Base-by-base conservation (phyloP, 2,888 invertebrate species). In the Aleiodes testaceus region DNA sequence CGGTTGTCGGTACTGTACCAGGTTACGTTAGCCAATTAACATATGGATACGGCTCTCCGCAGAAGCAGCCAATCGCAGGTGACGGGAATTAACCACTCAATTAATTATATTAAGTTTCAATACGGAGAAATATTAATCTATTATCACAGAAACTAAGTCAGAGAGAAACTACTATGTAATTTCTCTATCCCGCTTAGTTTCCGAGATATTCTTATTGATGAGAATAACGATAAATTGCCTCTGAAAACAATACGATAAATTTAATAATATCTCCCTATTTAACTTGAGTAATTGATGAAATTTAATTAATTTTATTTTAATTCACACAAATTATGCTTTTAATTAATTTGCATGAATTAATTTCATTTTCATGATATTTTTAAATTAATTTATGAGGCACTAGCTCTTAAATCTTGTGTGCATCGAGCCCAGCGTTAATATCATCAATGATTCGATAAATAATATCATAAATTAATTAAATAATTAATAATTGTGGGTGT, bases 51-150 rank as follows among this genome's bases (percentile, higher is more conserved):
- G 88, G 88, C 80, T 88, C 88, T 77, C 89, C 89, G 79, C 88
- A 88, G 78, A 88, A 88, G 81, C 89, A 89, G 83, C 86, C 88
- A 76, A 84, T 87, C 81, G 79, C 89, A 90, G 89, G 88, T 88
- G 90, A 86, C 81, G 82, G 84, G 82, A 83, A 79, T 59, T 42
- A 59, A 59, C 59, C 16, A 59, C 14, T 59, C 42, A 42, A 36
- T 59, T 49, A n/a, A 16, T 14, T 42, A 11, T 42, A 5, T 55
- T 30, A 16, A 55, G 55, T 36, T 30, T 55, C n/a, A 14, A 26
- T 55, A 26, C 14, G 55, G 36, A 55, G 14, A 5, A 26, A 1
- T 14, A 36, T 55, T 26, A 4, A 26, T 26, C 26, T 26, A 5
- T 4, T 26, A n/a, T n/a, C n/a, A n/a, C n/a, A n/a, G n/a, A n/a